phyloP scores from a whole-genome alignment of 2,888 invertebrate species.

The Aleiodes leptofemur region DNA sequence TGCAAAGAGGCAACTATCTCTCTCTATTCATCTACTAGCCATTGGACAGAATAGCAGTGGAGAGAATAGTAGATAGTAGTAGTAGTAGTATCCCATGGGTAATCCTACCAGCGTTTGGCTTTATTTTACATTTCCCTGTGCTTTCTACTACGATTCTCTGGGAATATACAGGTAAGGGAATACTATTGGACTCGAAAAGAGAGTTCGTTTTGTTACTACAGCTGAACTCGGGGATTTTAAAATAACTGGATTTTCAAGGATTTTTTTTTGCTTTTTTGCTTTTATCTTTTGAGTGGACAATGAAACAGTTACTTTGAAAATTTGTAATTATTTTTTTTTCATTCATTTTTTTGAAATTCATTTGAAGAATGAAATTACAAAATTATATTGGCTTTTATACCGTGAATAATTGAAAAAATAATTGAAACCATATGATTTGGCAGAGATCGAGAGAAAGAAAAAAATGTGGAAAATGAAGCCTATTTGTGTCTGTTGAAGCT shows the following conservation, averaged over 20 bases:
- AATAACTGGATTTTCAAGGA: neutral
- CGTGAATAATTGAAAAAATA: neutral
- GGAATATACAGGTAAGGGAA: slow-evolving; percentile 6
- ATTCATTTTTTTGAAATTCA: neutral
- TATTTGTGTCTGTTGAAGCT: neutral
- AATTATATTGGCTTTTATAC: too few relatives aligned
- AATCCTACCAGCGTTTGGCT: slow-evolving; percentile 36
- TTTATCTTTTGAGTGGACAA: slow-evolving; percentile 8
- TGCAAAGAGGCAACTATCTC: slow-evolving; percentile 62
- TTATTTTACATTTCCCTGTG: slow-evolving; percentile 31
- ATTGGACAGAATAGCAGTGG: slow-evolving; percentile 30
- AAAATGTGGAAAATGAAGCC: slow-evolving; percentile 4
- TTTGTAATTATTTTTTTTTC: neutral
- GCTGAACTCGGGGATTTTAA: neutral
- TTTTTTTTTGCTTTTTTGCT: slow-evolving; percentile 45
- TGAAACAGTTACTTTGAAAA: slow-evolving; percentile 6
- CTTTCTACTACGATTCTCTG: neutral
- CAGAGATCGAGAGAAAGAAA: neutral
- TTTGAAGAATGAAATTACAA: neutral
- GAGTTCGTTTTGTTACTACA: slow-evolving; percentile 10
- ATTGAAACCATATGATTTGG: neutral
- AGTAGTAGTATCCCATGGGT: slow-evolving; percentile 18
- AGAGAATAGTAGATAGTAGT: neutral
- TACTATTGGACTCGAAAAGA: neutral
- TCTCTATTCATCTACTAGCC: slow-evolving; percentile 25